Percentiles rank a stretch among this genome's conserved stretches.
Evolutionary conservation across 2,888 invertebrate species (phyloP).

Genomic region (Platycheirus rosarum): DNA sequence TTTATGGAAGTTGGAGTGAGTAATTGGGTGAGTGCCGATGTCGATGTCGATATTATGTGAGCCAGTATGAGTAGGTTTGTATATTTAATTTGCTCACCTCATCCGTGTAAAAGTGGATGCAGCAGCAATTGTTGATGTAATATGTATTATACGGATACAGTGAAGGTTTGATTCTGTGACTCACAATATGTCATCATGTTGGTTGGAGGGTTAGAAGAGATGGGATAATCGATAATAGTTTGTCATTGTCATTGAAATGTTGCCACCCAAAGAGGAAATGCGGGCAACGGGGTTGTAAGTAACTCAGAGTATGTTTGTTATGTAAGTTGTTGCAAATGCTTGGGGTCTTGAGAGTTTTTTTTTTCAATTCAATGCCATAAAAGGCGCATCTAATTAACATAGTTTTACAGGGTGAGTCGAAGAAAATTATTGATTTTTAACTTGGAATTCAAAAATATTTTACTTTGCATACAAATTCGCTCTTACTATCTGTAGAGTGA

Average conservation of each 20-base stretch:
- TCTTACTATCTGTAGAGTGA: too few species aligned
- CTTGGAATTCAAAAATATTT: too few species aligned
- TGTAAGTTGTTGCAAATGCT: slow-evolving; percentile 7
- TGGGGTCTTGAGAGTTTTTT: too few species aligned
- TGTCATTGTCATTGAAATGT: slow-evolving; percentile 56
- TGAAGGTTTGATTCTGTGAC: slow-evolving; percentile 47
- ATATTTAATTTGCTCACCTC: slow-evolving; percentile 35
- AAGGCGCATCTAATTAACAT: too few species aligned
- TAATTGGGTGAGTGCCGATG: slow-evolving; percentile 59
- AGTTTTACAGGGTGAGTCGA: too few species aligned
- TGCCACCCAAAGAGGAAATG: slow-evolving; percentile 39
- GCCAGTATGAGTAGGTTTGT: slow-evolving; percentile 1
- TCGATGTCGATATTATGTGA: not conserved
- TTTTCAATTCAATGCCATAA: too few species aligned
- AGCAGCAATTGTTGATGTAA: not conserved
- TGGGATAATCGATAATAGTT: slow-evolving; percentile 17
- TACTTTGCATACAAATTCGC: too few species aligned
- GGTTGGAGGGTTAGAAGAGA: not conserved
- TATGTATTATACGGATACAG: not conserved
- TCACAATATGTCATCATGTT: slow-evolving; percentile 40
- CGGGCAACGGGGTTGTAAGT: not conserved
- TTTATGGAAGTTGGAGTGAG: slow-evolving; percentile 53
- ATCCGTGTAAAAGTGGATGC: slow-evolving; percentile 21
- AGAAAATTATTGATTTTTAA: too few species aligned
- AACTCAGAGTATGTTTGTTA: slow-evolving; percentile 32